Percentiles rank a stretch among this genome's conserved stretches.
phyloP scores from a whole-genome alignment of 2,888 invertebrate species.

The Tipula unca region DNA sequence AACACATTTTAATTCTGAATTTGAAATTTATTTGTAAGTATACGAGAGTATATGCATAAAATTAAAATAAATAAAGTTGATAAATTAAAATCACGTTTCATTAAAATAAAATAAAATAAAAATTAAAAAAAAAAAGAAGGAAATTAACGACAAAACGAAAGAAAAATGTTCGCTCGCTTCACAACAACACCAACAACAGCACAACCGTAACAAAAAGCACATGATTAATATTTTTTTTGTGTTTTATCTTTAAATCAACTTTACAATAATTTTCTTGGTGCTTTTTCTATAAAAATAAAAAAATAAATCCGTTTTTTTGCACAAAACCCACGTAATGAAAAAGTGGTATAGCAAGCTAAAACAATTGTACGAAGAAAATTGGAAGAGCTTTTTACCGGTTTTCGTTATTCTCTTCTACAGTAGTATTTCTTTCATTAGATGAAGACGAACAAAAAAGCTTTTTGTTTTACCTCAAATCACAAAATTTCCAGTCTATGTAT shows the following conservation, averaged over 20 bases:
- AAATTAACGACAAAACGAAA: background rate
- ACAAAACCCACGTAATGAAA: background rate
- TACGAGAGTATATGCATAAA: background rate
- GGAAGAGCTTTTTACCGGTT: background rate
- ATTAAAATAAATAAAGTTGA: background rate
- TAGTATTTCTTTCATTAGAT: background rate
- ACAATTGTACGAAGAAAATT: background rate
- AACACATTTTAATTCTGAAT: background rate
- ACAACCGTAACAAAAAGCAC: background rate
- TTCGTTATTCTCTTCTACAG: background rate
- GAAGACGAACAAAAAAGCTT: background rate
- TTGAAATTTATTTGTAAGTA: background rate
- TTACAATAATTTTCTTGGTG: background rate
- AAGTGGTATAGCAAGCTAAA: background rate
- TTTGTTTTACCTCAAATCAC: too few relatives aligned
- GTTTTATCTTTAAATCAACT: background rate
- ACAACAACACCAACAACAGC: background rate
- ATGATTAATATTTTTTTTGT: background rate
- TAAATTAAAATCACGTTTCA: conserved; percentile 3
- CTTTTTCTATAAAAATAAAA: background rate
- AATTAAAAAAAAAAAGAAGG: background rate
- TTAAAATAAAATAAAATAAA: background rate
- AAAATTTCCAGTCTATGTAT: background rate
- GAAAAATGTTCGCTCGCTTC: background rate
- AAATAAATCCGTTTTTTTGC: background rate